Base-by-base conservation (phyloP, 2,113 vertebrate species). In the Holacanthus passer region DNA sequence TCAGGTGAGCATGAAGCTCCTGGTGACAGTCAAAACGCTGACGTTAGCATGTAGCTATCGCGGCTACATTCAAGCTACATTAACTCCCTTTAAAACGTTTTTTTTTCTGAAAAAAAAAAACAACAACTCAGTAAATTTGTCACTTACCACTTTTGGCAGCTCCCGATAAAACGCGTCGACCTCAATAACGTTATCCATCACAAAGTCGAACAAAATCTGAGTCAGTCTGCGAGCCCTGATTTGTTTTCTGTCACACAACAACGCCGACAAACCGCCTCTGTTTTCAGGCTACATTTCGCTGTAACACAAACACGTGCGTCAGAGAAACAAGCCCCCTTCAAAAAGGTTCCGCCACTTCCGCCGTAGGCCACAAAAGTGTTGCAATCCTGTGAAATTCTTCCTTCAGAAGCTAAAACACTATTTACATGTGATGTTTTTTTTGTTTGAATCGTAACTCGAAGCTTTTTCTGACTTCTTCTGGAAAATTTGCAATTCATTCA, bases 1-100 rank as follows among this genome's bases (percentile, higher is more conserved):
- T 99, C 63, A 99, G 95, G 83, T 99, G 98, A 31, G 98, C 98
- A 52, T 99, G 98, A 31, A 99, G 97, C 84, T 99, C 98, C 98
- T 99, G 88, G 84, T 41, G 69, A 75, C 58, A 31, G 37, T 3
- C 0, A 31, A 60, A 78, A 62, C 29, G 70, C 79, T 65, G 41
- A 87, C 66, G 69, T 93, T 85, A 91, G 83, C 84, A 79, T 41
- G 45, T 64, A 79, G 12, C 73, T 2, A 47, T 7, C 4, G 63
- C n/a, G n/a, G n/a, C n/a, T n/a, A n/a, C n/a, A n/a, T n/a, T n/a
- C 29, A 60, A 39, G 14, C 13, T n/a, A 5, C 29, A 5, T 48
- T 13, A 22, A 4, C 14, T 55, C 1, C 11, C 5, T 76, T 37
- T 19, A 53, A 47, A 43, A 31, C 19, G 19, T 45, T 0, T 24